Evolutionary conservation across 1,140 invertebrate species (phyloP), one percentile per base, ranked within the genome.

Genomic region (Charaxes varanes): DNA sequence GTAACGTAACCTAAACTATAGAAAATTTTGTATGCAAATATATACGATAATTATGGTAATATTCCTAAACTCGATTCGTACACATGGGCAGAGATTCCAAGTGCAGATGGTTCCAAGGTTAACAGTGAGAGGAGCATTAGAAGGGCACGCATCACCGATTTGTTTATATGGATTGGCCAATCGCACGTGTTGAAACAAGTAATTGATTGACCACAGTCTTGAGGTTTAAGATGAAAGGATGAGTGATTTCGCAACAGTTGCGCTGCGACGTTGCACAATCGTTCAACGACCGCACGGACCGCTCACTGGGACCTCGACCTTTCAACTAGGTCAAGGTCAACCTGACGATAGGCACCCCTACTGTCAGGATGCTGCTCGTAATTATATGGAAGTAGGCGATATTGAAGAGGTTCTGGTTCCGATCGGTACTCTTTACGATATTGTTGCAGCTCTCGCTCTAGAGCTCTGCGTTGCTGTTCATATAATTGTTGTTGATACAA

Each of bases 251-350:
- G 43, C 21, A 52, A 47, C 16, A 22, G 37, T 6, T 21, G 22
- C 18, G 12, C 4, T 3, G 27, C 27, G n/a, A 8, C 19, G 31
- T 41, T 32, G 43, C 43, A 31, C 47, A 35, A 43, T 12, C 52
- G 52, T 36, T 45, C 53, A 41, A 45, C 49, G 51, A 53, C 41
- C 47, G 48, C n/a, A 15, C 14, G 22, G 16, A 33, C 45, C 50
- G 38, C 50, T 65, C 61, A 62, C 62, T 47, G 45, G 34, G 58
- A 48, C 59, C 56, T 41, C 50, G 58, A 48, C 56, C 54, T 27
- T 32, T 31, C 54, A 62, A 65, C 61, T 69, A 60, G 78, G 78
- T 82, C 82, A 80, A 85, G 79, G 79, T 77, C 80, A 76, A 57
- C 48, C 33, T 59, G 55, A 46, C 65, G 58, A 24, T 52, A 43